Conservation (phyloP, 2,888 invertebrate species). For the Pristionchus entomophagus region DNA sequence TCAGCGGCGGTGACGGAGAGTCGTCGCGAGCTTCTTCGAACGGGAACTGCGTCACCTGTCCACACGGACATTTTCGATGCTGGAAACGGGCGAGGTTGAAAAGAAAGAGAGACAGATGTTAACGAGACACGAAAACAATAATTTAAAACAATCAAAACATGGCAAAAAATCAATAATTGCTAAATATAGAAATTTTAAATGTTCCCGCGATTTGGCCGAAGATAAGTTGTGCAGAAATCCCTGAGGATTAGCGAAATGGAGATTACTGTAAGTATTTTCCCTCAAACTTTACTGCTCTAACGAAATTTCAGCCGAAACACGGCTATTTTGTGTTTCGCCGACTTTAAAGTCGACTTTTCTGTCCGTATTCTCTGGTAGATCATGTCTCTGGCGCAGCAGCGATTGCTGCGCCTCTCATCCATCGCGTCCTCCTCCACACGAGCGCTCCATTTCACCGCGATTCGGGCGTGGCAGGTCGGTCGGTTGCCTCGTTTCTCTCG, state of each 20-base stretch:
- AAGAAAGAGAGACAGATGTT: background rate
- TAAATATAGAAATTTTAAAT: background rate
- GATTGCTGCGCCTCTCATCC: slow-evolving; percentile 33
- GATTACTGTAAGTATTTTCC: background rate
- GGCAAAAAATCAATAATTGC: background rate
- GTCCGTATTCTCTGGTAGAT: background rate
- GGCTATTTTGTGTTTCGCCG: background rate
- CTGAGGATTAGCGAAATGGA: background rate
- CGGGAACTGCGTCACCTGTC: slow-evolving; percentile 4
- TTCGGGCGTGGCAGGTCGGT: slow-evolving; percentile 35
- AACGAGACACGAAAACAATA: background rate
- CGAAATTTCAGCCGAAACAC: background rate
- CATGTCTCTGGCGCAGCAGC: slow-evolving; percentile 13
- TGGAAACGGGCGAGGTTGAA: too few relatives aligned
- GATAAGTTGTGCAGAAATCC: background rate
- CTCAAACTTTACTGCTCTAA: background rate
- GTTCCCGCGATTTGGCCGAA: background rate
- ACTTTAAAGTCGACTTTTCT: too few relatives aligned
- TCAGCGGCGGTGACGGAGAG: background rate
- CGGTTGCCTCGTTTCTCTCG: background rate
- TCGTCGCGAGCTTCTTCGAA: slow-evolving; percentile 30
- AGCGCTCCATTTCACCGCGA: background rate
- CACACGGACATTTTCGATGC: slow-evolving; percentile 6
- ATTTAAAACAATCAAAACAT: background rate
- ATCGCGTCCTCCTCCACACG: slow-evolving; percentile 41